These are phyloP conservation scores for Antheraea yamamai DNA, from an alignment of 2,888 invertebrate genomes.

Conservation along the genomic window DNA sequence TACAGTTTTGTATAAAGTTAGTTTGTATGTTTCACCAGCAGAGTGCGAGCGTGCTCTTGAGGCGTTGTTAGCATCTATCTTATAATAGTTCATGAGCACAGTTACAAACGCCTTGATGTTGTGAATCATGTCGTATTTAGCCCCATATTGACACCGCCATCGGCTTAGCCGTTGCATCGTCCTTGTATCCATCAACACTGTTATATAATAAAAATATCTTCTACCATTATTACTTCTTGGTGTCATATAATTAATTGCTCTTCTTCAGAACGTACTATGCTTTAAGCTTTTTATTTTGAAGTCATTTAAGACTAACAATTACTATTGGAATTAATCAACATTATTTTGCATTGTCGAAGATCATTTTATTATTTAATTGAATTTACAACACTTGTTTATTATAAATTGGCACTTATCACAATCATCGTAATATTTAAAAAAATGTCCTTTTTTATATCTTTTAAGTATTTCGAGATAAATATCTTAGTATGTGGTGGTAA, in stretches of 20 bases:
- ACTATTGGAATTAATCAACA: constrained; percentile 19
- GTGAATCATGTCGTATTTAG: constrained; percentile 71
- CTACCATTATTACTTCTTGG: constrained; percentile 27
- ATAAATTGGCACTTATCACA: constrained; percentile 7
- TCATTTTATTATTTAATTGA: constrained; percentile 2
- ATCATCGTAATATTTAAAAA: background rate
- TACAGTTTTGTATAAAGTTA: background rate
- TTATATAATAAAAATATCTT: constrained; percentile 25
- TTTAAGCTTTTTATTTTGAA: constrained; percentile 2
- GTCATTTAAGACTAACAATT: constrained; percentile 18
- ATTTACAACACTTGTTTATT: background rate
- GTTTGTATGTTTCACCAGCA: constrained; percentile 34
- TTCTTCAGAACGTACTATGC: constrained; percentile 7
- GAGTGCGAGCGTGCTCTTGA: constrained; percentile 52
- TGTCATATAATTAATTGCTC: constrained; percentile 28
- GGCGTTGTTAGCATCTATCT: constrained; percentile 50
- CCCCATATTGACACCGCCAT: constrained; percentile 68
- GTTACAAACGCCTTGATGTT: constrained; percentile 65
- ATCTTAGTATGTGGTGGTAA: background rate
- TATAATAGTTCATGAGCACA: constrained; percentile 56
- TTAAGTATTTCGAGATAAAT: background rate
- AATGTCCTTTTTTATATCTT: background rate
- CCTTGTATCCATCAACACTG: constrained; percentile 49
- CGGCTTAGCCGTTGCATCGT: constrained; percentile 74
- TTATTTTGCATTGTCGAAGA: constrained; percentile 18